phyloP scores from a whole-genome alignment of 2,797 vertebrate species.

The Crossoptilon crossoptilon region DNA sequence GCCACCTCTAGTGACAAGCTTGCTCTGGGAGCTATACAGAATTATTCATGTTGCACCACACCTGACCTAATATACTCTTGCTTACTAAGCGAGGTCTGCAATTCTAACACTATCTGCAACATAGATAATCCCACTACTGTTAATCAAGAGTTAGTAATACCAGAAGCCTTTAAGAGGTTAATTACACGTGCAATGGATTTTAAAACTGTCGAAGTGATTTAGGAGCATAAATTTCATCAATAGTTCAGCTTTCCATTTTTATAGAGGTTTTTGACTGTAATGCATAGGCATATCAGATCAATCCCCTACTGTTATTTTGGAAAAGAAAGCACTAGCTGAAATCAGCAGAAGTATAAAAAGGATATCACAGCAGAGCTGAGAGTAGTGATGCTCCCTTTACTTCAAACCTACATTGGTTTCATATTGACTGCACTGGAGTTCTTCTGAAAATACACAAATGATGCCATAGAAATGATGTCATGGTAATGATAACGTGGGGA shows the following conservation, averaged over 20 bases:
- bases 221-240: slow-evolving; percentile 19
- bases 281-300: slow-evolving; percentile 14
- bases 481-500: neutral
- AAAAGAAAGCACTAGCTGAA: slow-evolving; percentile 27
- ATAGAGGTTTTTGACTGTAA: slow-evolving; percentile 45
- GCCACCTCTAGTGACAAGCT: neutral
- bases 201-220: slow-evolving; percentile 40
- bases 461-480: neutral
- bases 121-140: neutral
- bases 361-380: neutral
- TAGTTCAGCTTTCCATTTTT: slow-evolving; percentile 38
- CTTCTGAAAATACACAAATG: neutral
- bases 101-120: neutral
- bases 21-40: neutral
- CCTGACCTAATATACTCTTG: neutral
- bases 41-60: neutral
- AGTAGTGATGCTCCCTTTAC: neutral
- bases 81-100: neutral
- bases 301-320: slow-evolving; percentile 41
- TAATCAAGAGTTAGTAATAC: slow-evolving; percentile 53
- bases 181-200: slow-evolving; percentile 14
- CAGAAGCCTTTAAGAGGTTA: slow-evolving; percentile 17
- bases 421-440: neutral
- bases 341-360: neutral
- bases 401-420: neutral